Conservation (phyloP, 2,888 invertebrate genomes). For the Ariolimax columbianus region DNA sequence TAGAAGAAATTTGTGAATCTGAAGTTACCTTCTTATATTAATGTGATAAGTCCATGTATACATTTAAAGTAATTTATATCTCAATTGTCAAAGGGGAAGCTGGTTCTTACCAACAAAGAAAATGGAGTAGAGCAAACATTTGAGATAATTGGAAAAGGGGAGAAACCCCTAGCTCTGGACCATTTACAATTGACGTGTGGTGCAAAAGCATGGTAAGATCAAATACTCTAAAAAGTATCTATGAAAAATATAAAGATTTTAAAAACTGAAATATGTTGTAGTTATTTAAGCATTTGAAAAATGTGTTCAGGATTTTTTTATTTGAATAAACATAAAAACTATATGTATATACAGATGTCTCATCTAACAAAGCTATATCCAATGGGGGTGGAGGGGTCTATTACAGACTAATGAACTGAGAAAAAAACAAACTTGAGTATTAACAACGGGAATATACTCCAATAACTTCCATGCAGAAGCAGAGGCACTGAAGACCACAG, state of each 20-base stretch:
- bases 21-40: not conserved
- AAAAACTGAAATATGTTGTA: not conserved
- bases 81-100: constrained; percentile 67
- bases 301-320: not conserved
- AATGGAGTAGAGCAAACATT: constrained; percentile 76
- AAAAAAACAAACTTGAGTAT: too few relatives aligned
- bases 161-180: constrained; percentile 77
- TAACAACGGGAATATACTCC: too few relatives aligned
- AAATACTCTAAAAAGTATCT: not conserved
- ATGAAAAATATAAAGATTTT: not conserved
- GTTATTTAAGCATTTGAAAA: not conserved
- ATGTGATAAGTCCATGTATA: not conserved
- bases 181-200: constrained; percentile 71
- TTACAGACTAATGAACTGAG: too few relatives aligned
- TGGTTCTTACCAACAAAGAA: constrained; percentile 72
- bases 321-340: too few relatives aligned
- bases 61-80: not conserved
- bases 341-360: too few relatives aligned
- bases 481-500: too few relatives aligned
- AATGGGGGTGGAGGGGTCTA: too few relatives aligned
- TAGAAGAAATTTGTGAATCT: not conserved
- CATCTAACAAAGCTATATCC: too few relatives aligned
- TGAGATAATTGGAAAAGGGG: constrained; percentile 72
- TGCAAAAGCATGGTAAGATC: constrained; percentile 74
- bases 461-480: too few relatives aligned